Evolutionary conservation across 2,113 vertebrate genomes (phyloP), one percentile per base, ranked within the genome.

Genomic region (Carassius auratus): DNA sequence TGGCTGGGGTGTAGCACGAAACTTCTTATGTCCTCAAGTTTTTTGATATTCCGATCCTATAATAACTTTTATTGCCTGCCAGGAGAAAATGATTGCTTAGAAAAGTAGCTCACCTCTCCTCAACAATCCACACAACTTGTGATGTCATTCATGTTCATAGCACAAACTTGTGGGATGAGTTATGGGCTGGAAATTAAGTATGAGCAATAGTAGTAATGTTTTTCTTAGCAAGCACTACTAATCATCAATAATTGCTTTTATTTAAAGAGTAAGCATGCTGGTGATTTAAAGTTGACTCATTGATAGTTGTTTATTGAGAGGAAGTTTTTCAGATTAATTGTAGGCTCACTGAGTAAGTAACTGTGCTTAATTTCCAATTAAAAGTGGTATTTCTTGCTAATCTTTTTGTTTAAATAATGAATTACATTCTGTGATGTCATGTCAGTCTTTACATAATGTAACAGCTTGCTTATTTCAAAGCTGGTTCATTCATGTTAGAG

Each of bases 191-290:
- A 48, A 48, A 48, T 3, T 12, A 48, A 48, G 45, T 48, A 48
- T 10, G 45, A 48, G 45, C 45, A 48, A 48, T 48, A 2, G 45
- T 48, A 48, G 45, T 48, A 3, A 48, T 48, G 45, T 12, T 48
- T 48, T 48, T 48, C 45, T 48, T 48, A 48, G 10, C 45, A 48
- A 48, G 45, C 45, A 12, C 45, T 10, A 48, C 45, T 48, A 48
- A 48, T 48, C 45, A 48, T 48, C 73, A 75, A 15, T 76, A 76
- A 76, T 76, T 76, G 45, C n/a, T 45, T 42, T 73, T 73, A 19
- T 73, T 50, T 76, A 26, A 76, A 52, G 42, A 76, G n/a, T 52
- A 75, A 50, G n/a, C n/a, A 48, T 42, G 8, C 69, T 73, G 73
- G 45, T 61, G 76, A 59, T 61, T 61, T n/a, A 59, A 57, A 61